phyloP scores from a whole-genome alignment of 2,113 vertebrate genomes.

The Eubucco bourcierii region DNA sequence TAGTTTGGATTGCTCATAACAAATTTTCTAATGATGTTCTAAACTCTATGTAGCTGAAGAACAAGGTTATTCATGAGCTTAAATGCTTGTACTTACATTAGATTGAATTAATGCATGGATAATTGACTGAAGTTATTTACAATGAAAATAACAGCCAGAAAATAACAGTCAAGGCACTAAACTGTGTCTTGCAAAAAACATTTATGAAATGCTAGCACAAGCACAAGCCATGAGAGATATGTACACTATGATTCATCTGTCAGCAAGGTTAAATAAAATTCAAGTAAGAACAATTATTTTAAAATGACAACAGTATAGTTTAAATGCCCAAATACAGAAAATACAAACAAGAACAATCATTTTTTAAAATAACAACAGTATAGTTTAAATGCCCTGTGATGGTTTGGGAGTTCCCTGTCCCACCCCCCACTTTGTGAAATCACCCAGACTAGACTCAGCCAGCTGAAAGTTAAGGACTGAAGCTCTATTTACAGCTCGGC shows the following conservation, averaged over 20 bases:
- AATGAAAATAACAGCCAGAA: neutral
- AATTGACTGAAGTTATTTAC: constrained; percentile 13
- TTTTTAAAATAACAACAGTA: no score
- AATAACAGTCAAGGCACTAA: neutral
- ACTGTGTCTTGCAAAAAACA: neutral
- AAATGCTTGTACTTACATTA: neutral
- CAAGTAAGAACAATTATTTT: neutral
- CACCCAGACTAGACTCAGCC: no score
- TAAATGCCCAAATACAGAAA: neutral
- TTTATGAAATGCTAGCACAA: neutral
- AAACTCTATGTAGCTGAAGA: neutral
- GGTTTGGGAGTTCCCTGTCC: no score
- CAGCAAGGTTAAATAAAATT: neutral
- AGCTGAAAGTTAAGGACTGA: no score
- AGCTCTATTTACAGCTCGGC: no score
- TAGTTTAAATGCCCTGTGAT: no score
- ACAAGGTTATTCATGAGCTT: neutral
- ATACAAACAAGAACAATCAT: neutral
- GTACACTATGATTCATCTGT: neutral
- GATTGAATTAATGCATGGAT: neutral
- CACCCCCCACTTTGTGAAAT: no score
- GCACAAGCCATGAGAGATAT: neutral
- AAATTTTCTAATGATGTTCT: neutral
- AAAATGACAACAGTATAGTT: neutral
- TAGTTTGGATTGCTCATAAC: neutral